Percentiles rank a stretch among this genome's conserved stretches.
These are phyloP conservation scores for Operophtera brumata DNA, from an alignment of 2,888 invertebrate species.

Conservation along the genomic window DNA sequence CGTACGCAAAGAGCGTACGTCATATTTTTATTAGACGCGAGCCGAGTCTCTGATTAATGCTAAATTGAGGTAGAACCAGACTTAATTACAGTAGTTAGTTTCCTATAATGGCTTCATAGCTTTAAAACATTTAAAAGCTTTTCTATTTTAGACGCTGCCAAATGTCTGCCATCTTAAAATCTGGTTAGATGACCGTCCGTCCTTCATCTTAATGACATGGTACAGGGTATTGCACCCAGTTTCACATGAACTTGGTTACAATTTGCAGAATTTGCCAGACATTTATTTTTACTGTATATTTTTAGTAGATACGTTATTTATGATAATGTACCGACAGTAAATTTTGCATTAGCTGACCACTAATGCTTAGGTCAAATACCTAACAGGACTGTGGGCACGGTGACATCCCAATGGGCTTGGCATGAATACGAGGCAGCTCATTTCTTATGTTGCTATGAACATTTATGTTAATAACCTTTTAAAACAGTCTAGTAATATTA, in stretches of 20 bases:
- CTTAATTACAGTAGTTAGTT: conserved; percentile 23
- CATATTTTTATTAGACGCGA: conserved; percentile 7
- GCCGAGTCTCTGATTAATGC: conserved; percentile 8
- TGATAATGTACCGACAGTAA: background rate
- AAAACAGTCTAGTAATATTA: background rate
- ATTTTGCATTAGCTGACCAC: conserved; percentile 13
- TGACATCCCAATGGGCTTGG: conserved; percentile 40
- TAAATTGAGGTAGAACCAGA: conserved; percentile 13
- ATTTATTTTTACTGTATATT: background rate
- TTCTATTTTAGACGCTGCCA: conserved; percentile 11
- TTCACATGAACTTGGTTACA: conserved; percentile 2
- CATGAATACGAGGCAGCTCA: conserved; percentile 29
- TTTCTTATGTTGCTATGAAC: conserved; percentile 9
- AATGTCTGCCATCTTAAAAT: conserved; percentile 18
- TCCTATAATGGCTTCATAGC: conserved; percentile 12
- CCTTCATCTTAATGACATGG: conserved; percentile 26
- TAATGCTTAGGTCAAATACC: conserved; percentile 29
- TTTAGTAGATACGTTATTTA: background rate
- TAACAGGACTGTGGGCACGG: conserved; percentile 39
- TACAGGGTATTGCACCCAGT: conserved; percentile 23
- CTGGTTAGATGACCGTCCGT: conserved; percentile 17
- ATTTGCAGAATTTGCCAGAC: too few species aligned
- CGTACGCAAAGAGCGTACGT: background rate
- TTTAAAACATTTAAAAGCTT: conserved; percentile 5
- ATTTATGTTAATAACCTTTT: background rate